Evolutionary conservation across 2,797 vertebrate genomes (phyloP), one percentile per base, ranked within the genome.

Genomic region (Pangasius sanitwongsei): DNA sequence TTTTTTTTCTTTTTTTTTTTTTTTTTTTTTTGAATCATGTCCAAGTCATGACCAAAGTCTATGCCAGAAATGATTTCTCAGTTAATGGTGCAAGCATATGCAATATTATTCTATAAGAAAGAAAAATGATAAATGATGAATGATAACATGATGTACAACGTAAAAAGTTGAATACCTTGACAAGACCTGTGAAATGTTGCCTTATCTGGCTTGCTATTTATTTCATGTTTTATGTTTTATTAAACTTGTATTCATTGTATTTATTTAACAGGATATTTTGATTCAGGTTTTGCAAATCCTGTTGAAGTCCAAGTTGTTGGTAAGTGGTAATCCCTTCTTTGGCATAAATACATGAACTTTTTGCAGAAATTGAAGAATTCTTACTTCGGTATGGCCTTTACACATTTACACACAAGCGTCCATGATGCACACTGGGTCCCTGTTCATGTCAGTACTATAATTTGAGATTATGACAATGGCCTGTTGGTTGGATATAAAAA

Each of bases 241-340:
- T 37, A 61, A 37, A 37, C 15, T 48, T 67, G 4, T n/a, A 8
- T 50, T 84, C 13, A 0, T 55, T 53, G 18, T 85, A 2, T 85
- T 83, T 81, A 25, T n/a, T 5, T 9, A 31, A 86, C 95, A 99
- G 99, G 99, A 99, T 93, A 99, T 99, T 93, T 94, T 99, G 96
- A 97, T 98, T 91, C 99, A 99, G 91, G 98, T 99, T 93, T 96
- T 99, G 81, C 99, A 99, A 95, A 99, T 99, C 91, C 92, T 99
- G 89, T 93, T 99, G 89, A 99, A 99, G 92, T 99, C 98, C 0
- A 99, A 99, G 94, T 95, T 99, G 90, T 94, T 99, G 96, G 98
- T 99, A 95, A 95, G 98, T 97, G 0, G 2, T 69, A 11, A 50
- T n/a, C 25, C 7, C 23, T 85, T 72, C 6, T 44, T 44, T 63